A percentile compares a stretch with the other conserved stretches of the same genome.
Evolutionary conservation across 2,113 vertebrate species (phyloP).

Genomic region (Oplegnathus fasciatus): DNA sequence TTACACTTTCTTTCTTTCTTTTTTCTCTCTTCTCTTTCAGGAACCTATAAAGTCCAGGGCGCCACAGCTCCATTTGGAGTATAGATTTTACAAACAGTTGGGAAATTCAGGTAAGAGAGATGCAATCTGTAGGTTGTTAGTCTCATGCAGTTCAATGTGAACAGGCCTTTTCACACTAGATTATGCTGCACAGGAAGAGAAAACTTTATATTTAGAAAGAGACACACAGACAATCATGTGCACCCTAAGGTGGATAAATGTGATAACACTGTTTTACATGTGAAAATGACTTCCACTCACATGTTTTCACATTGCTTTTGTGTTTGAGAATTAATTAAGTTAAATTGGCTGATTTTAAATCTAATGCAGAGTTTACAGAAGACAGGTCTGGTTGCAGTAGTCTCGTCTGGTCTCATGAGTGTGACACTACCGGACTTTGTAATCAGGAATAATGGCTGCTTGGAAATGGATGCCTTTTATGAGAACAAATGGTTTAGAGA

Average conservation of each 20-base stretch:
- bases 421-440: too few relatives aligned
- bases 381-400: background rate
- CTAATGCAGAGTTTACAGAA: background rate
- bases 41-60: constrained; percentile 98
- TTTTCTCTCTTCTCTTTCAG: constrained; percentile 78
- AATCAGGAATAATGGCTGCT: background rate
- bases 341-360: background rate
- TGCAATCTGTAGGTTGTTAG: background rate
- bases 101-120: constrained; percentile 91
- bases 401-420: background rate
- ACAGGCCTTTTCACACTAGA: background rate
- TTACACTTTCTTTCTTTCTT: background rate
- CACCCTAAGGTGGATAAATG: too few relatives aligned
- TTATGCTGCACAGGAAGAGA: background rate
- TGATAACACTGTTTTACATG: background rate
- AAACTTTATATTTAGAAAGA: background rate
- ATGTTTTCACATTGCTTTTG: background rate
- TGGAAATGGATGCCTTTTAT: background rate
- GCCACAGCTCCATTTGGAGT: constrained; percentile 97
- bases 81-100: constrained; percentile 99
- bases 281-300: background rate
- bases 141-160: background rate
- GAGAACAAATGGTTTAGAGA: constrained; percentile 7
- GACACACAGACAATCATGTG: too few relatives aligned
- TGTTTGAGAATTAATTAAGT: background rate